Conservation (phyloP, 2,888 invertebrate species). For the Disparrhopalites patrizii region DNA sequence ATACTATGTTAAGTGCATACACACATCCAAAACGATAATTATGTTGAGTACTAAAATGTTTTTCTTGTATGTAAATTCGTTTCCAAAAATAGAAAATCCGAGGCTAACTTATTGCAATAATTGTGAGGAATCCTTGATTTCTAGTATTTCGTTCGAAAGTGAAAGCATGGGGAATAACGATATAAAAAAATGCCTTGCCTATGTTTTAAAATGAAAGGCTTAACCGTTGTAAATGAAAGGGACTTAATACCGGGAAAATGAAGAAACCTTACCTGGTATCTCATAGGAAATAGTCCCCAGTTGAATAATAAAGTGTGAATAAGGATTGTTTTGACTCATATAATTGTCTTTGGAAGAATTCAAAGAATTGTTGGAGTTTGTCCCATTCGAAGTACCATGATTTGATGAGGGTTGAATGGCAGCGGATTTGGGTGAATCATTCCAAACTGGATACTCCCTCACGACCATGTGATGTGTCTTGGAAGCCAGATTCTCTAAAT, state of each 20-base stretch:
- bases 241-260: not conserved
- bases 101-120: no score
- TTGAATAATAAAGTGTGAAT: constrained; percentile 43
- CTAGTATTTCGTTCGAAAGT: not conserved
- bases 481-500: not conserved
- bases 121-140: no score
- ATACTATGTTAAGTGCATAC: no score
- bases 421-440: constrained; percentile 11
- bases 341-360: constrained; percentile 20
- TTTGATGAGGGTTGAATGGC: not conserved
- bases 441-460: constrained; percentile 44
- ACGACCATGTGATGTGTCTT: constrained; percentile 38
- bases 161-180: not conserved
- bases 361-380: not conserved
- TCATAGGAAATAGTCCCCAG: constrained; percentile 42
- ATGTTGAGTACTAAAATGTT: no score
- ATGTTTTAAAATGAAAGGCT: no score
- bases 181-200: not conserved
- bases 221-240: no score
- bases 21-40: no score
- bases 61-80: no score
- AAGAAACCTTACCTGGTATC: constrained; percentile 40
- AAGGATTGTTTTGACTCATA: constrained; percentile 17
- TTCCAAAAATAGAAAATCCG: no score
- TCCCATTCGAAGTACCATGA: not conserved